phyloP scores from a whole-genome alignment of 2,797 vertebrate genomes.

The Notolepis coatsorum region DNA sequence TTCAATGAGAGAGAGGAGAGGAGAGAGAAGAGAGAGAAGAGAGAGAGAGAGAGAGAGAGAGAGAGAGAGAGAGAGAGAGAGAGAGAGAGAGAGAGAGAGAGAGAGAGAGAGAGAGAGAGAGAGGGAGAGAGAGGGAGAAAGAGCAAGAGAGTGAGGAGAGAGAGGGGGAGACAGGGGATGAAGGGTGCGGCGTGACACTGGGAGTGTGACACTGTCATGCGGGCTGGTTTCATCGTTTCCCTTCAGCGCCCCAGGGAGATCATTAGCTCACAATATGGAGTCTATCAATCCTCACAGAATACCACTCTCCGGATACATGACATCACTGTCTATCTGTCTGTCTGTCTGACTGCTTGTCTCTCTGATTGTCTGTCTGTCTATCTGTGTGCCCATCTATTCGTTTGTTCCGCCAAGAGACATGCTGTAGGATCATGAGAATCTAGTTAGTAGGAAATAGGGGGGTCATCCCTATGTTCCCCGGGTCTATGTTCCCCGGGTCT shows the following conservation, averaged over 20 bases:
- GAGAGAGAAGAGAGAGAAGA: background rate
- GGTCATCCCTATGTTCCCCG: too few species aligned
- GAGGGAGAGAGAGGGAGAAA: conserved; percentile 1
- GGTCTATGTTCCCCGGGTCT: too few species aligned
- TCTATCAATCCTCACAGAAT: conserved; percentile 81
- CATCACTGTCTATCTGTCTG: conserved; percentile 19
- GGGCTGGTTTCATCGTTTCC: conserved; percentile 73
- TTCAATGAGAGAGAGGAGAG: conserved; percentile 60
- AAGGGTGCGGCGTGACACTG: conserved; percentile 69
- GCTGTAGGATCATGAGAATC: conserved; percentile 50
- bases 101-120: conserved; percentile 48
- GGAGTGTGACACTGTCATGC: conserved; percentile 76
- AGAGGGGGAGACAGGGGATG: conserved; percentile 54
- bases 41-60: background rate
- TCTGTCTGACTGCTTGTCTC: background rate
- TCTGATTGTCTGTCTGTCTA: conserved; percentile 61
- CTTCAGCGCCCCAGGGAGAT: conserved; percentile 74
- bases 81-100: conserved; percentile 57
- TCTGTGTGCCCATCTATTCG: conserved; percentile 38
- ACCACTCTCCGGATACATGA: conserved; percentile 69
- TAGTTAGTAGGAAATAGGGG: conserved; percentile 45
- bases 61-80: conserved; percentile 26
- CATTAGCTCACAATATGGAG: conserved; percentile 82
- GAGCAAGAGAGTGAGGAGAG: conserved; percentile 42
- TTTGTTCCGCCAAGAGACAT: conserved; percentile 34